phyloP scores from a whole-genome alignment of 2,888 invertebrate genomes.

The Flabesymbios commensalis region DNA sequence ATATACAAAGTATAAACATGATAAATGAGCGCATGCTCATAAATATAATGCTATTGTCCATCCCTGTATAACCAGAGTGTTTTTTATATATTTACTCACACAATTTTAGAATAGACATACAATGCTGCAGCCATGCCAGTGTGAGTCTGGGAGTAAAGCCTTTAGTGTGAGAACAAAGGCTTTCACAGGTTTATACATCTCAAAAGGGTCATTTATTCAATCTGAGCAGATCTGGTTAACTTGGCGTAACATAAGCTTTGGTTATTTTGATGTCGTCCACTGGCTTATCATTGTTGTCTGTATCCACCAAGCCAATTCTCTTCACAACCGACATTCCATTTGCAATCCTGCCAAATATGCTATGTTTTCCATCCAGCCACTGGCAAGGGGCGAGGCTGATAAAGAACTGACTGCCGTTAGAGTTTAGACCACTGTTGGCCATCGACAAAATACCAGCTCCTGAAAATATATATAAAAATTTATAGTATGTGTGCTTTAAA shows the following conservation, averaged over 20 bases:
- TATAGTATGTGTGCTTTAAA: not conserved
- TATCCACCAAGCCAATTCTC: slow-evolving; percentile 90
- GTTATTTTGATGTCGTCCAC: slow-evolving; percentile 64
- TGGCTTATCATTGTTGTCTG: slow-evolving; percentile 89
- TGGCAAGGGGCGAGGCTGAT: slow-evolving; percentile 95
- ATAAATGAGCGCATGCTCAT: no score
- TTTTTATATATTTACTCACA: no score
- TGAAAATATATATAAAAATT: slow-evolving; percentile 46
- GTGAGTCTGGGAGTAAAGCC: no score
- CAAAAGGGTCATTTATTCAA: no score
- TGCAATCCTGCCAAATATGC: slow-evolving; percentile 89
- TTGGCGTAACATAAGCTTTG: slow-evolving; percentile 31
- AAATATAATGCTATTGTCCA: no score
- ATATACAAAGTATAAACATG: no score
- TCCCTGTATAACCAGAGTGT: no score
- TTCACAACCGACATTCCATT: slow-evolving; percentile 86
- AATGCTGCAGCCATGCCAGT: no score
- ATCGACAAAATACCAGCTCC: slow-evolving; percentile 87
- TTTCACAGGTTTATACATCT: no score
- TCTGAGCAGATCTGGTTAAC: no score
- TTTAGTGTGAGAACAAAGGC: no score
- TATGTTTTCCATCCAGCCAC: slow-evolving; percentile 96
- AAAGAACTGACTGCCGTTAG: slow-evolving; percentile 98
- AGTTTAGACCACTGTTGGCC: slow-evolving; percentile 97
- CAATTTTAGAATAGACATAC: no score